phyloP scores from a whole-genome alignment of 2,888 invertebrate species.

The Cerastoderma edule region DNA sequence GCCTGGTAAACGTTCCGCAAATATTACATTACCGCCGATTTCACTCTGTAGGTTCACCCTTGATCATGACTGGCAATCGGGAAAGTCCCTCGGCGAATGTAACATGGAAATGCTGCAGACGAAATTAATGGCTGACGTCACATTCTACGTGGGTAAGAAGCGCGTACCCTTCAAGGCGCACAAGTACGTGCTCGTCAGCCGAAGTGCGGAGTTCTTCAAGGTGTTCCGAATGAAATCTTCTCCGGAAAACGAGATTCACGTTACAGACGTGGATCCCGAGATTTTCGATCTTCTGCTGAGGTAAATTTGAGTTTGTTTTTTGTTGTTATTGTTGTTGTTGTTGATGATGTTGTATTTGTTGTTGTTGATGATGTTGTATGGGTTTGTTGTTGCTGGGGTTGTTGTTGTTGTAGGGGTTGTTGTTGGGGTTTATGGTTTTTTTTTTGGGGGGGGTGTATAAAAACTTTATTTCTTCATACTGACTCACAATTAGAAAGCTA shows the following conservation, averaged over 20 bases:
- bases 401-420: too few species aligned
- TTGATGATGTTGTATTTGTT: too few species aligned
- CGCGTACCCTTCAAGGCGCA: constrained; percentile 5
- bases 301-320: too few species aligned
- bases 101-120: constrained; percentile 42
- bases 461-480: too few species aligned
- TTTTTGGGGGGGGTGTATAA: too few species aligned
- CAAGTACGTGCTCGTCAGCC: constrained; percentile 22
- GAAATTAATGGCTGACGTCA: constrained; percentile 44
- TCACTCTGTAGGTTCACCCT: constrained; percentile 9
- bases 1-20: too few species aligned
- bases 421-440: neutral
- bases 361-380: too few species aligned
- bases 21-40: too few species aligned
- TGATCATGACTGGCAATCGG: constrained; percentile 49
- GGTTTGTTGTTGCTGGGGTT: too few species aligned
- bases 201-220: constrained; percentile 22
- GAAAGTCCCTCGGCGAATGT: constrained; percentile 38
- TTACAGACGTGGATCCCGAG: constrained; percentile 18
- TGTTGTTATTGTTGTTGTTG: too few species aligned
- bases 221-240: constrained; percentile 3
- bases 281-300: constrained; percentile 16
- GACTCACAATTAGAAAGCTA: too few species aligned
- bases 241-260: neutral
- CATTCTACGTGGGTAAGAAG: constrained; percentile 35